Percentiles rank a stretch among this genome's conserved stretches.
Conservation (phyloP, 2,888 invertebrate genomes). For the Tinea trinotella region DNA sequence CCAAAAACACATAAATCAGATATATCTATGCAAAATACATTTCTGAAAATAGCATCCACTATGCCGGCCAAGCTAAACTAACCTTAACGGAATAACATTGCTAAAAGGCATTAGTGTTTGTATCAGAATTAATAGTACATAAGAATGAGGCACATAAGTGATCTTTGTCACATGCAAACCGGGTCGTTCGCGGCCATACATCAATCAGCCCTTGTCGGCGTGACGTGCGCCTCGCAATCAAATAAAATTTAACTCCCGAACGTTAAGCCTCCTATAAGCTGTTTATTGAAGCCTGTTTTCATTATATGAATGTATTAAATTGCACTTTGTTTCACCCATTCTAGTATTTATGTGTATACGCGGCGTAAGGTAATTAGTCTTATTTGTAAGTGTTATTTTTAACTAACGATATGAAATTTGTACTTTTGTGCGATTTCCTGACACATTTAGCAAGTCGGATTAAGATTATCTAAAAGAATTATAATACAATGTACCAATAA, state of each 20-base stretch:
- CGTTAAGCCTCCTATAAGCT: conserved; percentile 31
- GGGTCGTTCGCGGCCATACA: conserved; percentile 45
- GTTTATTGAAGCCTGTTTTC: conserved; percentile 30
- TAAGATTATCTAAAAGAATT: too few relatives aligned
- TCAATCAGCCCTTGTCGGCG: conserved; percentile 55
- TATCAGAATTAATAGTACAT: conserved; percentile 6
- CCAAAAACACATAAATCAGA: too few relatives aligned
- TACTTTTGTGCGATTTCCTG: too few relatives aligned
- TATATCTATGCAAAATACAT: too few relatives aligned
- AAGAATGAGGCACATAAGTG: conserved; percentile 13
- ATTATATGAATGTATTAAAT: conserved; percentile 18
- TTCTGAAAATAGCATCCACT: too few relatives aligned
- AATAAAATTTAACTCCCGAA: conserved; percentile 62
- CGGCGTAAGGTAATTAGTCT: too few relatives aligned
- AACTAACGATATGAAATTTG: too few relatives aligned
- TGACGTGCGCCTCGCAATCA: conserved; percentile 56
- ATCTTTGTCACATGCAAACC: conserved; percentile 27
- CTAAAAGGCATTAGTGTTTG: neutral
- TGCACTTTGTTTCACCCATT: neutral
- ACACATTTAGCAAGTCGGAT: too few relatives aligned
- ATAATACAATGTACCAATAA: too few relatives aligned
- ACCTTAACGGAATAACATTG: too few relatives aligned
- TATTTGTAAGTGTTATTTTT: too few relatives aligned
- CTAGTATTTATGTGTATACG: neutral
- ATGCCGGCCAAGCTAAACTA: too few relatives aligned